Percentiles rank a stretch among this genome's conserved stretches.
phyloP scores from a whole-genome alignment of 1,140 invertebrate species.

The Diorhabda sublineata region DNA sequence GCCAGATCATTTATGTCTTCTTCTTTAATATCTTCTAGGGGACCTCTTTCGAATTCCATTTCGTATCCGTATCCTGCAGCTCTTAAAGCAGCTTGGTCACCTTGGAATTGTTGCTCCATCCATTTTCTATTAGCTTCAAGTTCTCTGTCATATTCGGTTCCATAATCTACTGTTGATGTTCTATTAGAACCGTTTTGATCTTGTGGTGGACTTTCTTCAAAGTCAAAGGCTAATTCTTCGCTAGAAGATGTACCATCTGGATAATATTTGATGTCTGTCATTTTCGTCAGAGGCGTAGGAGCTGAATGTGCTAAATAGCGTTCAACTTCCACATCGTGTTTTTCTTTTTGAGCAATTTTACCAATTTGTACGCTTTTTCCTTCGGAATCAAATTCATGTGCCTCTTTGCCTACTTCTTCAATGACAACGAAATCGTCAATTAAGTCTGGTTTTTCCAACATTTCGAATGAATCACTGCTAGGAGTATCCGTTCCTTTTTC shows the following conservation, averaged over 20 bases:
- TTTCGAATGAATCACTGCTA: conserved; percentile 84
- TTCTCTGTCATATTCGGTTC: conserved; percentile 50
- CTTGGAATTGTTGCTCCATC: conserved; percentile 82
- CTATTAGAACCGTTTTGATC: conserved; percentile 49
- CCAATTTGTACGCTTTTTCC: conserved; percentile 73
- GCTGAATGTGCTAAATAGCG: conserved; percentile 64
- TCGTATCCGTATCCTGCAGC: conserved; percentile 67
- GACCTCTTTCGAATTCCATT: conserved; percentile 64
- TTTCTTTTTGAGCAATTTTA: conserved; percentile 47
- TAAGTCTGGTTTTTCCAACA: conserved; percentile 77
- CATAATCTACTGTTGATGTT: conserved; percentile 49
- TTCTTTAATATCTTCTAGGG: conserved; percentile 88
- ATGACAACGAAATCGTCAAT: conserved; percentile 84
- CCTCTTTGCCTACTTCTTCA: conserved; percentile 80
- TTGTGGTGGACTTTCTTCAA: conserved; percentile 68
- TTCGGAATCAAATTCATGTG: conserved; percentile 72
- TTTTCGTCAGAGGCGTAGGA: conserved; percentile 55
- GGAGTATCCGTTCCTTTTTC: conserved; percentile 67
- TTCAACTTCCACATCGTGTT: conserved; percentile 69
- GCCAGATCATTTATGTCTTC: conserved; percentile 81
- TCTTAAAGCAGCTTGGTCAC: conserved; percentile 59
- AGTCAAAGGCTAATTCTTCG: conserved; percentile 67
- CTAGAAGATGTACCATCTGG: conserved; percentile 48
- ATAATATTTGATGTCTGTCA: conserved; percentile 53
- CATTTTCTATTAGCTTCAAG: conserved; percentile 78